Percentiles rank a stretch among this genome's conserved stretches.
phyloP scores from a whole-genome alignment of 2,797 vertebrate genomes.

The Salmo trutta region DNA sequence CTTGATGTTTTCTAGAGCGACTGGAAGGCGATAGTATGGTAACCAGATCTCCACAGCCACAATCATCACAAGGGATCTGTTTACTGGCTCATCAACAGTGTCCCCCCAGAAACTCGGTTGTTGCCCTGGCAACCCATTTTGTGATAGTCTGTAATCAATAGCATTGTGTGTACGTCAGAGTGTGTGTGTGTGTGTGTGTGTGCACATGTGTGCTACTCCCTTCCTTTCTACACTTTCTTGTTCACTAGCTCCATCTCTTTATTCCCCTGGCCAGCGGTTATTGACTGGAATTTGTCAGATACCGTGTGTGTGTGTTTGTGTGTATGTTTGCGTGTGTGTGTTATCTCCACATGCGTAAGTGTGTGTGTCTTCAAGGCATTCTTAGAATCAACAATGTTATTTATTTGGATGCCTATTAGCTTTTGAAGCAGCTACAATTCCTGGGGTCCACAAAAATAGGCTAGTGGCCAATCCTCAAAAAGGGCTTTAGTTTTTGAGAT shows the following conservation, averaged over 20 bases:
- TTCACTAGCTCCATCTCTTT: not conserved
- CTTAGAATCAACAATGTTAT: too few species aligned
- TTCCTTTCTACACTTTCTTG: not conserved
- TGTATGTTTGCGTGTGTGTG: not conserved
- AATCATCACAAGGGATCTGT: slow-evolving; percentile 30
- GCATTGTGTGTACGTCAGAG: not conserved
- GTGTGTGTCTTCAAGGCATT: too few species aligned
- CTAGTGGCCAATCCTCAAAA: too few species aligned
- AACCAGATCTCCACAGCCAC: not conserved
- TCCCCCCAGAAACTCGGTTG: slow-evolving; percentile 35
- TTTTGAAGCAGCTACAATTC: too few species aligned
- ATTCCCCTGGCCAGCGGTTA: not conserved
- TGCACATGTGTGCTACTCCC: not conserved
- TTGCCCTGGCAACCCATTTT: slow-evolving; percentile 35
- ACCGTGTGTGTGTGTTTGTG: not conserved
- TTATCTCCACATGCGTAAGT: too few species aligned
- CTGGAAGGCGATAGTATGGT: not conserved
- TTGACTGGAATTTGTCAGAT: not conserved
- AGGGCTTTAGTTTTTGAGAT: too few species aligned
- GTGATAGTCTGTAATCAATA: slow-evolving; percentile 10
- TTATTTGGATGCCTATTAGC: too few species aligned
- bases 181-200: not conserved
- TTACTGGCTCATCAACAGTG: slow-evolving; percentile 38
- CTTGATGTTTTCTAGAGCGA: not conserved
- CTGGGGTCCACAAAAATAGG: too few species aligned